These are phyloP conservation scores for Urocitellus parryii DNA, from an alignment of 2,113 vertebrate genomes.

Conservation along the genomic window DNA sequence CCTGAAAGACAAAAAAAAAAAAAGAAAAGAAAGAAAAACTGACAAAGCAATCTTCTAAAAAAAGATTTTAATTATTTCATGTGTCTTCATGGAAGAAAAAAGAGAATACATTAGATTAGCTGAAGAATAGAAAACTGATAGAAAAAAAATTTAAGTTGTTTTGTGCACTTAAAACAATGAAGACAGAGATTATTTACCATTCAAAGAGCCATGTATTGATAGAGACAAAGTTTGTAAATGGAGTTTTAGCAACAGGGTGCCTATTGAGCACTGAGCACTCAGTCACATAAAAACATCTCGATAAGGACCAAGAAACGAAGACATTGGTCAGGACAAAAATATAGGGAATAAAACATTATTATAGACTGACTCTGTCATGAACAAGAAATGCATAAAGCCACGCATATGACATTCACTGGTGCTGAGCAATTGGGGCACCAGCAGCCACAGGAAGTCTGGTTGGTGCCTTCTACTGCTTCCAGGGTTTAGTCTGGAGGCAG, in stretches of 20 bases:
- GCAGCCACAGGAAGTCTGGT: not conserved
- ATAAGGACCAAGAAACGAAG: not conserved
- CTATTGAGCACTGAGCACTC: not conserved
- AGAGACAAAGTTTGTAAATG: not conserved
- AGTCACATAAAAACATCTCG: not conserved
- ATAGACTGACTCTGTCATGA: not conserved
- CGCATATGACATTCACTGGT: not conserved
- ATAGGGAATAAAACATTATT: not conserved
- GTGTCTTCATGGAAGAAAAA: not conserved
- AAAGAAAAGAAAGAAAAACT: not conserved
- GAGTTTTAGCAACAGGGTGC: fast-evolving
- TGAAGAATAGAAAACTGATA: not conserved
- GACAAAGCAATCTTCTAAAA: not conserved
- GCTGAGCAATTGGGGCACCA: fast-evolving
- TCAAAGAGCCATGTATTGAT: not conserved
- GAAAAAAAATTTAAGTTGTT: not conserved
- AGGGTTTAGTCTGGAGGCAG: fast-evolving
- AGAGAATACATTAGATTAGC: not conserved
- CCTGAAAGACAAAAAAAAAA: fast-evolving
- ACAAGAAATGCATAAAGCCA: not conserved
- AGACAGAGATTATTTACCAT: not conserved
- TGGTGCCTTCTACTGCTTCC: not conserved
- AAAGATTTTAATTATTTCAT: not conserved
- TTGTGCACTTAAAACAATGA: not conserved
- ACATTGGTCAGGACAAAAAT: not conserved